Base-by-base conservation (phyloP, 2,113 vertebrate species). In the Anoplopoma fimbria region DNA sequence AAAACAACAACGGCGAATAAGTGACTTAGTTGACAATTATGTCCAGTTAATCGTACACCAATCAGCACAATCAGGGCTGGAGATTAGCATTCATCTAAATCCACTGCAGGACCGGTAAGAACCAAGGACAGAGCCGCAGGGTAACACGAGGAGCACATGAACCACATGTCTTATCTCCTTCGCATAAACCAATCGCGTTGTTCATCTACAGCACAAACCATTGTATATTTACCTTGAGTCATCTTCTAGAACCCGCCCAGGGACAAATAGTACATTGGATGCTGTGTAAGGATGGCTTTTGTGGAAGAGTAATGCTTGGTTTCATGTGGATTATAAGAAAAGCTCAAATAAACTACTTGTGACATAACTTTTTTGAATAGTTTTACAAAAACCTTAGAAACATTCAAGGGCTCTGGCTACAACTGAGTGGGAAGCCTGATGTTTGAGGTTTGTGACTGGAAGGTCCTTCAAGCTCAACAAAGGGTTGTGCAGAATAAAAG, bases 51-150 rank as follows among this genome's bases (percentile, higher is more conserved):
- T 83, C 21, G 47, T 78, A 45, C 53, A 58, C 34, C 74, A 65
- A 88, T 89, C 67, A 77, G 53, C 36, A 63, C 14, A 60, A 62
- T 67, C 33, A 68, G 29, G 2, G 45, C 53, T 42, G 38, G 65
- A 76, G 58, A 86, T 84, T 55, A 84, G 68, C 19, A 67, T 77
- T 77, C 65, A 23, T 76, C 47, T 21, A 64, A 71, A 81, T 6
- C 27, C 51, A 62, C 79, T 79, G 51, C 58, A 67, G 45, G 62
- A 58, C n/a, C 6, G 1, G 27, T 7, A 33, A 55, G 65, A 77
- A 42, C 69, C 83, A 69, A 79, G 79, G 67, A 62, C 75, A 65
- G 38, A 77, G 55, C 75, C 2, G 21, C 25, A 17, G 65, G 47
- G 6, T 13, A 42, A 29, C 33, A n/a, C 27, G 33, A 77, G 36